These are phyloP conservation scores for Hemiprocne comata DNA, from an alignment of 2,113 vertebrate genomes.

Conservation along the genomic window DNA sequence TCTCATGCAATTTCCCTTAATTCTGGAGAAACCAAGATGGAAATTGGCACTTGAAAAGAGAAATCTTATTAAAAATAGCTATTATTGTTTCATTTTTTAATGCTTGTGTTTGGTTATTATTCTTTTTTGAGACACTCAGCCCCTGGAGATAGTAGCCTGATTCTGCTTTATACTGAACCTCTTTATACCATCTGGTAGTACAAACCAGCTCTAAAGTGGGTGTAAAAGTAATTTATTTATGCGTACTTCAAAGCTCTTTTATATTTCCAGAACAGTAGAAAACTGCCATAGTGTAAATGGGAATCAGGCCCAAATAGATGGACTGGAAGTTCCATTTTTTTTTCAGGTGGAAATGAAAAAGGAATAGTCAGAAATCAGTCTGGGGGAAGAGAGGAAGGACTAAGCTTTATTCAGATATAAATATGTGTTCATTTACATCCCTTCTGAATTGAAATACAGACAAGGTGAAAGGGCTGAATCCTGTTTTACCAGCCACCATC, in stretches of 20 bases:
- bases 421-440: neutral
- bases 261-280: neutral
- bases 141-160: neutral
- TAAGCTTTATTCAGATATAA: neutral
- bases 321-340: neutral
- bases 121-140: neutral
- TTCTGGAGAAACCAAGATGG: neutral
- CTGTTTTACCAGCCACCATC: neutral
- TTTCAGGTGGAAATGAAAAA: neutral
- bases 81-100: neutral
- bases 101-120: neutral
- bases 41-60: constrained; percentile 6
- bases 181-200: neutral
- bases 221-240: constrained; percentile 8
- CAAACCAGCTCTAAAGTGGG: neutral
- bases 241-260: neutral
- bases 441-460: neutral
- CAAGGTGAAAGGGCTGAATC: neutral
- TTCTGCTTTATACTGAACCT: neutral
- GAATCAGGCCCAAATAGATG: neutral
- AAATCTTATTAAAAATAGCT: neutral
- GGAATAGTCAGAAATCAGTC: neutral
- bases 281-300: neutral
- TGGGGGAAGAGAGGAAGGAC: neutral
- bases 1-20: neutral